Conservation (phyloP, 2,888 invertebrate species). For the Sminthurinus aureus region DNA sequence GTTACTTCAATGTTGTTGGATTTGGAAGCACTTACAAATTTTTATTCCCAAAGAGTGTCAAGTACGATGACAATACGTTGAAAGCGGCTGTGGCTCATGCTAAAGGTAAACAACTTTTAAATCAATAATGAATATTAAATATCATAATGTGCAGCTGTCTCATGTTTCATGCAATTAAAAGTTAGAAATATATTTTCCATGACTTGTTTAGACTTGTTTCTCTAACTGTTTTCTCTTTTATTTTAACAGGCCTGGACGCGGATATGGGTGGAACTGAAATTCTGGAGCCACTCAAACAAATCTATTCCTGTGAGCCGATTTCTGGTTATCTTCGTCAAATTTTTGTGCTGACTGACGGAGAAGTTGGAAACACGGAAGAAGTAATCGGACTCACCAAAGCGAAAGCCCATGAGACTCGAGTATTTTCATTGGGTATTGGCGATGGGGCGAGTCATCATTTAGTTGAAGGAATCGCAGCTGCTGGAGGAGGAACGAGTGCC, state of each 20-base stretch:
- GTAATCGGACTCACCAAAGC: slow-evolving; percentile 60
- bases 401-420: slow-evolving; percentile 59
- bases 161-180: neutral
- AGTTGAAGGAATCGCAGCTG: slow-evolving; percentile 62
- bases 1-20: slow-evolving; percentile 64
- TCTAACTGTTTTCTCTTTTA: neutral
- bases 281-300: slow-evolving; percentile 59
- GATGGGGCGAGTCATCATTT: slow-evolving; percentile 61
- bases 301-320: slow-evolving; percentile 55
- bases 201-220: neutral
- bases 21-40: slow-evolving; percentile 62
- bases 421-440: slow-evolving; percentile 63
- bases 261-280: slow-evolving; percentile 62
- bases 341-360: slow-evolving; percentile 63
- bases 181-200: neutral
- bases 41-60: slow-evolving; percentile 60
- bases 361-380: slow-evolving; percentile 61
- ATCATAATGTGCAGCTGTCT: neutral
- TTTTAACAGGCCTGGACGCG: slow-evolving; percentile 58
- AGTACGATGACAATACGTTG: slow-evolving; percentile 59
- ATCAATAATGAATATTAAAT: neutral
- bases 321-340: slow-evolving; percentile 61
- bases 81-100: slow-evolving; percentile 50
- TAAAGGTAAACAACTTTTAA: slow-evolving; percentile 48
- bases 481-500: slow-evolving; percentile 62